These are phyloP conservation scores for Charina bottae DNA, from an alignment of 2,113 vertebrate species.

Conservation along the genomic window DNA sequence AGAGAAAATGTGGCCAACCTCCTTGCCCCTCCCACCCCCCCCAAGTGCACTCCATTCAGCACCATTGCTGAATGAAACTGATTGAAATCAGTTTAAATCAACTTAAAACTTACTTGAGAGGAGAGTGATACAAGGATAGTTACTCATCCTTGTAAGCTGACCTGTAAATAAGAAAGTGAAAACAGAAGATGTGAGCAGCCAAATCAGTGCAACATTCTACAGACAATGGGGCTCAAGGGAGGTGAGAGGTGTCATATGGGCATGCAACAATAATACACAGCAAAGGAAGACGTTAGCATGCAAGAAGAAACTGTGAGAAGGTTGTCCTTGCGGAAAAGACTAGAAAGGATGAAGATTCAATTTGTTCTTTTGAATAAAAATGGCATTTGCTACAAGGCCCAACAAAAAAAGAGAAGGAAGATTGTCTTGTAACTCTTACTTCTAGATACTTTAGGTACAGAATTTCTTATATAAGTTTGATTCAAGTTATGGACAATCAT, in stretches of 20 bases:
- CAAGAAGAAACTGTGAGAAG: slow-evolving; percentile 45
- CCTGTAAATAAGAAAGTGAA: slow-evolving; percentile 82
- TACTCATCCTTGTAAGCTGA: slow-evolving; percentile 95
- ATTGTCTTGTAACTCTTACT: slow-evolving; percentile 28
- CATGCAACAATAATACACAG: slow-evolving; percentile 42
- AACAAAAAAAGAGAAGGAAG: slow-evolving; percentile 9
- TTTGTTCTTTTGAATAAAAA: slow-evolving; percentile 24
- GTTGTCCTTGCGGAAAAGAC: slow-evolving; percentile 43
- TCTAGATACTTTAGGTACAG: slow-evolving; percentile 10
- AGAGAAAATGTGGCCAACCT: background rate
- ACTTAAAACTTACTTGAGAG: slow-evolving; percentile 83
- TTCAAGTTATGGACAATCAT: background rate
- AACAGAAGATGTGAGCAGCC: slow-evolving; percentile 75
- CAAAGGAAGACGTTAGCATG: slow-evolving; percentile 46
- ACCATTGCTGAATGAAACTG: background rate
- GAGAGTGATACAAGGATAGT: slow-evolving; percentile 77
- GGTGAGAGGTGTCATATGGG: slow-evolving; percentile 37
- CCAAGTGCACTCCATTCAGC: background rate
- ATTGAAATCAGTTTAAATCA: slow-evolving; percentile 32
- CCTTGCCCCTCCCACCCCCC: background rate
- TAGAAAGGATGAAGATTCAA: slow-evolving; percentile 34
- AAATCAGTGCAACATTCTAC: slow-evolving; percentile 75
- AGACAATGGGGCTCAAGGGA: slow-evolving; percentile 72
- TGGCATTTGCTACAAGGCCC: slow-evolving; percentile 51
- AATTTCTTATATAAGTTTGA: background rate